Percentiles rank a stretch among this genome's conserved stretches.
phyloP scores from a whole-genome alignment of 2,113 vertebrate genomes.

The Centrocercus urophasianus region DNA sequence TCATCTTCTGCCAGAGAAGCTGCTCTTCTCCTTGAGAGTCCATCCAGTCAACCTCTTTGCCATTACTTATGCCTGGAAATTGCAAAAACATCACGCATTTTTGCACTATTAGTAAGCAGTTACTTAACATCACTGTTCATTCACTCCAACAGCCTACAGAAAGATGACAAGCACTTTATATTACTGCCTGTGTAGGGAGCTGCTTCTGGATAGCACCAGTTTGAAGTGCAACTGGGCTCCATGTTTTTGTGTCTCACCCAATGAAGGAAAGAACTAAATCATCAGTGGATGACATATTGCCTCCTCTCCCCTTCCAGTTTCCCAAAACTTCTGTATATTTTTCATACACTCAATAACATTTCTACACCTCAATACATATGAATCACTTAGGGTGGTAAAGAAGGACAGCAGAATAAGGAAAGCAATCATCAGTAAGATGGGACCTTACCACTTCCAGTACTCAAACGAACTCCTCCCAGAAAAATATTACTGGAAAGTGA shows the following conservation, averaged over 20 bases:
- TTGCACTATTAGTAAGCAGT: not conserved
- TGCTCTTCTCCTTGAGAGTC: constrained; percentile 94
- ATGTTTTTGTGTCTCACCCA: not conserved
- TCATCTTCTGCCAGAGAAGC: constrained; percentile 93
- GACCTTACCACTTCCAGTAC: constrained; percentile 88
- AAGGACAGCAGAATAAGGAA: not conserved
- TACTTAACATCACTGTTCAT: not conserved
- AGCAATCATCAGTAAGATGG: not conserved
- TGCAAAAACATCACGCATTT: not conserved
- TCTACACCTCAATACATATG: not conserved
- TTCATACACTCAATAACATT: not conserved
- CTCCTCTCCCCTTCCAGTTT: not conserved
- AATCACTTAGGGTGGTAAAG: rapidly evolving
- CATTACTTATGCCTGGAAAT: constrained; percentile 87
- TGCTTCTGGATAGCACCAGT: not conserved
- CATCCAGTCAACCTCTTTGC: constrained; percentile 94
- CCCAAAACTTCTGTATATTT: not conserved
- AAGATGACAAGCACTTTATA: not conserved
- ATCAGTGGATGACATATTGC: not conserved
- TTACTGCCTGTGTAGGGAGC: not conserved
- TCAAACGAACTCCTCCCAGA: constrained; percentile 91
- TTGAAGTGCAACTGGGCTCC: not conserved
- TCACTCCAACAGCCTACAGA: not conserved
- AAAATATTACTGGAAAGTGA: constrained; percentile 95
- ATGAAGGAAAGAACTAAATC: not conserved